Evolutionary conservation across 2,888 invertebrate genomes (phyloP), one percentile per base, ranked within the genome.

Genomic region (Parnassius glacialis): DNA sequence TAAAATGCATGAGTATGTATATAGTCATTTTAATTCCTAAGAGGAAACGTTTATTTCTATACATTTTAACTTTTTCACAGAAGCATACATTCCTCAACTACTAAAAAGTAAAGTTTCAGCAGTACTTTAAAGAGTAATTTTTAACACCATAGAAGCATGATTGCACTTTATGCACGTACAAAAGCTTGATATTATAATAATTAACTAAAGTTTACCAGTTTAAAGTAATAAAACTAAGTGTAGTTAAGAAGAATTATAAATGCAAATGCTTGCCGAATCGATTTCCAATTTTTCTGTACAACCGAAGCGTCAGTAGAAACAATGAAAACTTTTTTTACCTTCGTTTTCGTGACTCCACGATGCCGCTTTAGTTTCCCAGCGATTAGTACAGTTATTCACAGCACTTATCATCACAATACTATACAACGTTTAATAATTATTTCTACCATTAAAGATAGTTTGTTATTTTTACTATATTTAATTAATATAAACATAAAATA

Each of bases 331-430:
- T 84, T 84, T 79, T 85, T 86, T 90, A 92, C 92, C 92, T 92
- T 90, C 92, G 87, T 92, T 92, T 92, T 90, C 91, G 90, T 86
- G 92, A 92, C 92, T 92, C 92, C 92, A 92, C 92, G 92, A 90
- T 92, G 92, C 92, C 89, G 92, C 86, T 87, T 92, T 92, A 86
- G 83, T 78, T 87, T 90, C 85, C 90, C 90, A 87, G 84, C 82
- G 84, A 83, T 86, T 84, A 87, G 80, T 90, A 90, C 87, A 87
- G 84, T 88, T 90, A 90, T 80, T 84, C 90, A 90, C 90, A 89
- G 82, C 91, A 91, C 91, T 88, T 91, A 87, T 87, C 91, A 91
- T 91, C 91, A 91, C 91, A 90, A 88, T 87, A 83, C 83, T 79
- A 82, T 88, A 81, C 78, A 82, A 81, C 81, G 64, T 78, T 79